Evolutionary conservation across 2,797 vertebrate genomes (phyloP), one percentile per base, ranked within the genome.

Genomic region (Peromyscus aztecus): DNA sequence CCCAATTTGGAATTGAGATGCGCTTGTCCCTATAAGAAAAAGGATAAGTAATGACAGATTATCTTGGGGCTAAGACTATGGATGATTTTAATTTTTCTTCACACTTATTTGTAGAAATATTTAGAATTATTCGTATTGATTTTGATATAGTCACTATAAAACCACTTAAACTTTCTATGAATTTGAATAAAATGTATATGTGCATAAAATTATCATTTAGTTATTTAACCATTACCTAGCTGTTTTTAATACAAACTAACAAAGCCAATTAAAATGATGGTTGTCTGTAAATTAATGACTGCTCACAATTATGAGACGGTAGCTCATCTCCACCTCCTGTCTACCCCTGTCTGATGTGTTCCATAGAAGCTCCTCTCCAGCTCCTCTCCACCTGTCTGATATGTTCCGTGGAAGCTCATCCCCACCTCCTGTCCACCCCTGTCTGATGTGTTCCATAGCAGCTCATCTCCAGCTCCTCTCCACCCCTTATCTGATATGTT

Each of bases 221-320:
- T 73, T 89, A 97, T 81, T 59, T 27, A 96, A 90, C 94, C 86
- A 97, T 95, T 85, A 87, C 52, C 94, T 94, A 69, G 87, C 61
- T 97, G 83, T 97, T 91, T 69, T 91, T 95, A 85, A 95, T 95
- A 97, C 98, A 95, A 87, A 97, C 94, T 97, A 97, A 94, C 96
- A 97, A 98, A 98, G 97, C 86, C 94, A 97, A 94, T 95, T 97
- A 98, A 98, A 98, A 91, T 46, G 90, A 92, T 59, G 91, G 96
- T 85, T 95, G 93, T 77, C 97, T 92, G 21, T 55, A 97, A 97
- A 24, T 76, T 8, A 63, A 97, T 76, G 90, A 90, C 77, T 94
- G 80, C 65, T 94, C 97, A 80, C 14, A 91, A 65, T 73, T 84
- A 86, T 0, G 67, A 97, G 97, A 95, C 31, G 91, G 78, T 40